Conservation (phyloP, 92 coral and sea anemone species). For the Diadumene lineata region DNA sequence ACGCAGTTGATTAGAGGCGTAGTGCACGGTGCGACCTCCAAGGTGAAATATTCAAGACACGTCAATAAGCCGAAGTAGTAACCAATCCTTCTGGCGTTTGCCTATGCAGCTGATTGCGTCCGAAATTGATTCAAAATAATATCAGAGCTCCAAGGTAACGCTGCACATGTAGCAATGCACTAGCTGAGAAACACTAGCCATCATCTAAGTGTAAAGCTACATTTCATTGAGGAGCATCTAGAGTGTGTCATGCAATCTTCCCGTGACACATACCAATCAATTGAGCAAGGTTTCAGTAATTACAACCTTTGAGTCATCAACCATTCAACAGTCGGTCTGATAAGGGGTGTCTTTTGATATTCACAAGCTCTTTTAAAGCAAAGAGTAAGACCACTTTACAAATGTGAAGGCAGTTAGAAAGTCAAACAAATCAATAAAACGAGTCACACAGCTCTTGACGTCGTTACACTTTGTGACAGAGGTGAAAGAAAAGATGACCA, state of each 20-base stretch:
- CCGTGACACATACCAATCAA: conserved; percentile 43
- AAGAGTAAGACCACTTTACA: conserved; percentile 4
- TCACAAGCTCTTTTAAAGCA: conserved; percentile 6
- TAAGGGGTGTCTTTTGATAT: conserved; percentile 28
- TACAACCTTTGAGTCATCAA: conserved; percentile 16
- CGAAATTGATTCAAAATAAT: not conserved
- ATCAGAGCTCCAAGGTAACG: conserved; percentile 2
- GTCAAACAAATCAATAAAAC: not conserved
- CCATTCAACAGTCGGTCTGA: conserved; percentile 13
- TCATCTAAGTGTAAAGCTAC: not conserved
- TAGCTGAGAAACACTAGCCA: conserved; percentile 4
- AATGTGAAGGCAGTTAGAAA: conserved; percentile 6
- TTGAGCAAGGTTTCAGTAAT: conserved; percentile 26
- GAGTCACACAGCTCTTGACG: conserved; percentile 25
- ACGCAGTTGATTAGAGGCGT: conserved; percentile 47
- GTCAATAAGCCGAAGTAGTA: conserved; percentile 41
- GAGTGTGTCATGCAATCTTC: conserved; percentile 26
- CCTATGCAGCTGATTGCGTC: not conserved
- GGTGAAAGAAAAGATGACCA: conserved; percentile 20
- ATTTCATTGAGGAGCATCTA: conserved; percentile 6
- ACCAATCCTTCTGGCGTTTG: conserved; percentile 35
- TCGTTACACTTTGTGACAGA: conserved; percentile 17
- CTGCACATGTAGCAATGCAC: conserved; percentile 5
- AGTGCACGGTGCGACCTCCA: conserved; percentile 42
- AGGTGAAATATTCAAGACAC: conserved; percentile 50